A percentile compares a stretch with the other conserved stretches of the same genome.
Evolutionary conservation across 2,797 vertebrate genomes (phyloP).

Genomic region (Choloepus didactylus): DNA sequence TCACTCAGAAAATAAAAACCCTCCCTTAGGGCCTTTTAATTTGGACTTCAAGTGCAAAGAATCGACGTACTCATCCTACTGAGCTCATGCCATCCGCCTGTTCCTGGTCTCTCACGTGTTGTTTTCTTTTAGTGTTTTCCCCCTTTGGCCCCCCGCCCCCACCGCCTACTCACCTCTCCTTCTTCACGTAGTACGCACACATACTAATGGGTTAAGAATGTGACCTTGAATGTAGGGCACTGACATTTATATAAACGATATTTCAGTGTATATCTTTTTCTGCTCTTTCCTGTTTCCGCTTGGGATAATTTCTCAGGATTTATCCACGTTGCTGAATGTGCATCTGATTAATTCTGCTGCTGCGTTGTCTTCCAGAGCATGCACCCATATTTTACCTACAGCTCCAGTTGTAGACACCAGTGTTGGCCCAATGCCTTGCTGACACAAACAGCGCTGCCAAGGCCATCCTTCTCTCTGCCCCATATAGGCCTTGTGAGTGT

Average conservation of each 20-base stretch:
- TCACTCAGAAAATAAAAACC: too few relatives aligned
- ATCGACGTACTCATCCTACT: neutral
- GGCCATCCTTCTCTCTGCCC: neutral
- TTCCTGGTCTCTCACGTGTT: neutral
- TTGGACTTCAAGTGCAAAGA: neutral
- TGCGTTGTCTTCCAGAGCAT: neutral
- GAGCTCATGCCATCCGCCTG: neutral
- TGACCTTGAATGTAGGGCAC: neutral
- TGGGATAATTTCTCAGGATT: neutral
- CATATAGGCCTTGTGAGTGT: neutral
- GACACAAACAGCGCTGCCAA: neutral
- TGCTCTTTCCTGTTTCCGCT: neutral
- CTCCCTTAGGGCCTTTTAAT: neutral
- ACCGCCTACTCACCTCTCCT: neutral
- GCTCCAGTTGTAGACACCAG: fast-evolving
- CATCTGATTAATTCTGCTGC: neutral
- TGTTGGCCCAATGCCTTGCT: neutral
- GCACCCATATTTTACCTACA: neutral
- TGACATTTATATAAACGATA: neutral
- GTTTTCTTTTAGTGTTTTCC: neutral
- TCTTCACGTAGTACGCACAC: neutral
- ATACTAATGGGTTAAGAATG: neutral
- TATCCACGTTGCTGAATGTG: neutral
- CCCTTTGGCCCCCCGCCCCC: neutral
- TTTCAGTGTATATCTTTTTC: neutral